A percentile compares a stretch with the other conserved stretches of the same genome.
Conservation (phyloP, 2,797 vertebrate genomes). For the Craterocephalus amniculus region DNA sequence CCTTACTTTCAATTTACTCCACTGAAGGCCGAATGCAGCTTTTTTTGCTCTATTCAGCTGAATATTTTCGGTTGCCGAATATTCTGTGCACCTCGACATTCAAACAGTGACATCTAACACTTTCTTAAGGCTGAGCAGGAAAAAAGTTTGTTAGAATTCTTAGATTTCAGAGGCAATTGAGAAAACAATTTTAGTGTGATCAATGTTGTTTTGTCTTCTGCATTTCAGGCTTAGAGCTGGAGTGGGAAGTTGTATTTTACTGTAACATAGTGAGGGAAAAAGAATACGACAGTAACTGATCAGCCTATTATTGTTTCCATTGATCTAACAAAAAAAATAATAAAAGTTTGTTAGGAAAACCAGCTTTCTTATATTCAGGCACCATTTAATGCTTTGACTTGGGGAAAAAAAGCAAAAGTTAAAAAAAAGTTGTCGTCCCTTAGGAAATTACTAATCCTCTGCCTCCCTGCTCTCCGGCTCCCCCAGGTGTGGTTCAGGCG, state of each 20-base stretch:
- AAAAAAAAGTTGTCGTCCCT: neutral
- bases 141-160: no score
- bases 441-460: neutral
- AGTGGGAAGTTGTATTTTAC: neutral
- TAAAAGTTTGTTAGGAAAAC: no score
- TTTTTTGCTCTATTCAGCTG: no score
- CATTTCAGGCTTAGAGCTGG: neutral
- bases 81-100: no score
- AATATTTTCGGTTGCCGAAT: no score
- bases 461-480: conserved; percentile 10
- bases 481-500: conserved; percentile 96
- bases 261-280: neutral
- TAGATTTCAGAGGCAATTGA: no score
- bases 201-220: neutral
- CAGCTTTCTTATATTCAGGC: neutral
- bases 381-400: neutral
- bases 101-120: neutral
- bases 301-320: neutral
- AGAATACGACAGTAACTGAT: neutral
- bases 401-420: neutral
- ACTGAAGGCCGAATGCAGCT: no score
- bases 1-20: no score
- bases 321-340: neutral
- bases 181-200: neutral
- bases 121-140: neutral